Conservation (phyloP, 2,113 vertebrate genomes). For the Pogonocichla stellata region DNA sequence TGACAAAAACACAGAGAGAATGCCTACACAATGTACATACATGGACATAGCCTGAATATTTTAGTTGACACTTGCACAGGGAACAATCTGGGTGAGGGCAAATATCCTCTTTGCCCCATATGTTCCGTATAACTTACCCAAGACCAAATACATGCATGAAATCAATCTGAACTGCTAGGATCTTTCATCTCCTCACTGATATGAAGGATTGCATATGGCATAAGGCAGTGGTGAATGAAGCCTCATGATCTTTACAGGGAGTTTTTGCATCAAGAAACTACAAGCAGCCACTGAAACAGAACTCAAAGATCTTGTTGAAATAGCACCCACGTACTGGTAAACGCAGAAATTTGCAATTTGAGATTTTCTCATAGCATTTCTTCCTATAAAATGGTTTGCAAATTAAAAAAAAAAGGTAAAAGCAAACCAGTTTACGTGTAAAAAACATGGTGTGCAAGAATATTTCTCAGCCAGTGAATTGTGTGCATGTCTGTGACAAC, state of each 20-base stretch:
- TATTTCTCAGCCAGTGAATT: not conserved
- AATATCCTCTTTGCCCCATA: not conserved
- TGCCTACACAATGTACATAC: not conserved
- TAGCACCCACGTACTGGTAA: not conserved
- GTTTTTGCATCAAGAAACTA: not conserved
- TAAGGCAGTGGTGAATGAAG: not conserved
- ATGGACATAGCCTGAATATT: not conserved
- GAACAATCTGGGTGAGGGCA: not conserved
- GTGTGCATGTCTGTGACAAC: not conserved
- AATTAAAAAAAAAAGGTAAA: not conserved
- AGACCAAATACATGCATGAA: not conserved
- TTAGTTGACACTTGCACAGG: not conserved
- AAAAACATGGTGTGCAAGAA: not conserved
- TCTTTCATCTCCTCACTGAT: not conserved
- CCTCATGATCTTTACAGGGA: not conserved
- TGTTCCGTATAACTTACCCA: not conserved
- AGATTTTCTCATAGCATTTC: not conserved
- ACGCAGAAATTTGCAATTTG: not conserved
- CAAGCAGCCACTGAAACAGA: not conserved
- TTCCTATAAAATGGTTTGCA: not conserved
- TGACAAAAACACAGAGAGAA: not conserved
- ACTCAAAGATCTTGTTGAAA: not conserved
- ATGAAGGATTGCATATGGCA: not conserved
- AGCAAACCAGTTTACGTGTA: not conserved
- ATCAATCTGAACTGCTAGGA: not conserved